Conservation (phyloP, 2,797 vertebrate genomes). For the Microcaecilia unicolor region DNA sequence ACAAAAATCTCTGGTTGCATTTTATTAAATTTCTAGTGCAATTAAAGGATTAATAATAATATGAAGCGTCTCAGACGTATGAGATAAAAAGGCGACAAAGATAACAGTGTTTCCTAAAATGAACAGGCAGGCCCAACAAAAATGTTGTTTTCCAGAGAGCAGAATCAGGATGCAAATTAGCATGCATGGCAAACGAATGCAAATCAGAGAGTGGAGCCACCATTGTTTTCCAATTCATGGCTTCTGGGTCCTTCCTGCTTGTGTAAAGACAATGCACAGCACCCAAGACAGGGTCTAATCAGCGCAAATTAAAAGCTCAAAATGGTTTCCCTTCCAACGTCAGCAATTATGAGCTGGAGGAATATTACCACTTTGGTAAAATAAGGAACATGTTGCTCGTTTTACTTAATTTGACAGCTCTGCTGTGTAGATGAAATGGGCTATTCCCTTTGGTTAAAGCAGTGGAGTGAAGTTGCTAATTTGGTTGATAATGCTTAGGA, state of each 20-base stretch:
- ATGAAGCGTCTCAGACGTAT: too few relatives aligned
- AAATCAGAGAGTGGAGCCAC: not conserved
- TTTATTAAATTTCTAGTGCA: too few relatives aligned
- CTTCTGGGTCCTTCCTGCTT: accelerated
- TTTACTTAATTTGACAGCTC: not conserved
- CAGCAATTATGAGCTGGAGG: not conserved
- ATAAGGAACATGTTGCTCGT: not conserved
- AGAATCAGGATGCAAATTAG: not conserved
- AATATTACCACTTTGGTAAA: not conserved
- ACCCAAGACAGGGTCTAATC: not conserved
- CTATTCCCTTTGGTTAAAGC: accelerated
- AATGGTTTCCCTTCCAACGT: not conserved
- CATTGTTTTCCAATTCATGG: not conserved
- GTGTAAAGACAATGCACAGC: not conserved
- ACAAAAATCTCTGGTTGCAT: too few relatives aligned
- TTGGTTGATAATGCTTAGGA: not conserved
- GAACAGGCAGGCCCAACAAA: not conserved
- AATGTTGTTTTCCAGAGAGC: not conserved
- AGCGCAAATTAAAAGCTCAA: not conserved
- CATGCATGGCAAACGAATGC: not conserved
- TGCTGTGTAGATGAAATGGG: not conserved
- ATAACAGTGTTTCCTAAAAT: not conserved
- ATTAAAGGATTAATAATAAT: too few relatives aligned
- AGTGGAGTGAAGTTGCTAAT: not conserved
- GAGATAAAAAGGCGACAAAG: not conserved